Evolutionary conservation across 2,888 invertebrate species (phyloP), one percentile per base, ranked within the genome.

Genomic region (Schizotus pectinicornis): DNA sequence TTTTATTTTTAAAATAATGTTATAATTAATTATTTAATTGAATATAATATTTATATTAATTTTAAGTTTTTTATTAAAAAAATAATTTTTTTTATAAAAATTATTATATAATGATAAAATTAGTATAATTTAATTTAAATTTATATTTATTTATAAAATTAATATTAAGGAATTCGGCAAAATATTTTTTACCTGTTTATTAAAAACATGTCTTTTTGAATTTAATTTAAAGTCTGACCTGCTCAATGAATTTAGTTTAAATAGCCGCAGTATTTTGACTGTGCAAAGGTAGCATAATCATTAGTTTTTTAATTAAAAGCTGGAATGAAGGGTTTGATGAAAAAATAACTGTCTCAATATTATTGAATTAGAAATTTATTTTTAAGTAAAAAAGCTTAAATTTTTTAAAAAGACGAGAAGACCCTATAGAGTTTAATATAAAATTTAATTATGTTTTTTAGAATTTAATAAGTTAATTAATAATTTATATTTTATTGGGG

Each of bases 241-340:
- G 89, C 88, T 85, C 88, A 85, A 84, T 90, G 89, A 86, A 22
- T 2, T 22, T 3, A 56, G 74, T 56, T 86, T 89, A 80, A 90
- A 90, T 86, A 85, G 89, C 88, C 85, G 89, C 88, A 85, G 87
- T 88, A 89, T 84, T 76, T 82, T 88, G 82, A 89, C 87, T 85
- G 88, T 88, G 84, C 88, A 83, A 89, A 89, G 87, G 88, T 89
- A 90, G 87, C 88, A 88, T 87, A 89, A 89, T 87, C 81, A 87
- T 82, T 89, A 85, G 88, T 87, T 85, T 88, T 83, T 89, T 90
- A 88, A 90, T 88, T 90, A 82, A 78, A 84, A 85, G 84, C 89
- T 89, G 78, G 88, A 81, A 90, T 90, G 88, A 90, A 90, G 73
- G 88, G 85, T 84, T 86, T 79, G 77, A 88, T 85, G 84, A 86